phyloP scores from a whole-genome alignment of 2,113 vertebrate genomes.

The Macquaria australasica region DNA sequence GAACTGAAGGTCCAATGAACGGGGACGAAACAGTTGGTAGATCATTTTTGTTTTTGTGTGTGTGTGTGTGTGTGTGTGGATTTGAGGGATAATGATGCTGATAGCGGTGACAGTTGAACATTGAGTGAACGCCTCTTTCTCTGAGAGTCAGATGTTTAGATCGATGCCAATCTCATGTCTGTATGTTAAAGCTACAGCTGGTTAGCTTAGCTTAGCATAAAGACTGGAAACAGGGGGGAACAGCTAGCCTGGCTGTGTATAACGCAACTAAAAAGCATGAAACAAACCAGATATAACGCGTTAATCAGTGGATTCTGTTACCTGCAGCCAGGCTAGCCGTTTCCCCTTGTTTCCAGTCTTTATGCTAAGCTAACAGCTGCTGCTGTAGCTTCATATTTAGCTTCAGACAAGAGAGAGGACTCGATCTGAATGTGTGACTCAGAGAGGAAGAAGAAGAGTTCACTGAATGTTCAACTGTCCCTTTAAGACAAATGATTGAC shows the following conservation, averaged over 20 bases:
- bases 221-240: neutral
- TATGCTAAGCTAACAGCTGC: neutral
- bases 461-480: neutral
- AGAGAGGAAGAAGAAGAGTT: neutral
- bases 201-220: constrained; percentile 15
- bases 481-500: neutral
- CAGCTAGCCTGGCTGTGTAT: neutral
- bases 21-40: neutral
- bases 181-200: neutral
- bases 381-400: neutral
- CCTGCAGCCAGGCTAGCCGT: neutral
- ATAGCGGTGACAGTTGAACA: neutral
- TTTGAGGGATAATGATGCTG: neutral
- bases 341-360: neutral
- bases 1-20: neutral
- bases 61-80: neutral
- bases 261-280: no score
- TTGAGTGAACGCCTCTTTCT: neutral
- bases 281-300: no score
- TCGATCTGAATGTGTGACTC: neutral
- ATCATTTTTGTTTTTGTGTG: constrained; percentile 1
- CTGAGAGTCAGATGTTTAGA: neutral
- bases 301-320: no score
- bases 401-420: fast-evolving
- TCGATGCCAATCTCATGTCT: no score